Evolutionary conservation across 1,140 invertebrate species (phyloP).

Genomic region (Trichonephila clavipes): DNA sequence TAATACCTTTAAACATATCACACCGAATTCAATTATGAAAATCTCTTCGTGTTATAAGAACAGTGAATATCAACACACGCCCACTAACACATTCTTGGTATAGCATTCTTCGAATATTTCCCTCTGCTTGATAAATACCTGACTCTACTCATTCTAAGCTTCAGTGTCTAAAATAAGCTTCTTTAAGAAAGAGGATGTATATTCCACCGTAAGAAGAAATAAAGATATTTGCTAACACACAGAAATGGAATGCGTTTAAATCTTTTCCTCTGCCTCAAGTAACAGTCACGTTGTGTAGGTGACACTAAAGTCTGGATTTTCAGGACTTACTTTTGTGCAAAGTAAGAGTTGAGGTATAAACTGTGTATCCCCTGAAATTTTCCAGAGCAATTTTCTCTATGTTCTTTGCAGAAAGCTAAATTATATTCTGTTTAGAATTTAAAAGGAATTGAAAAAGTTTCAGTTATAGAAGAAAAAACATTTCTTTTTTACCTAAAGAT

Average conservation of each 20-base stretch:
- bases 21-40: too few relatives aligned
- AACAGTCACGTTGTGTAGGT: not conserved
- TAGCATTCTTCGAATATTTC: not conserved
- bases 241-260: slow-evolving; percentile 7
- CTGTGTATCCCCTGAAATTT: not conserved
- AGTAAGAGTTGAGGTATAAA: not conserved
- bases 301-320: not conserved
- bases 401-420: too few relatives aligned
- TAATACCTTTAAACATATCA: too few relatives aligned
- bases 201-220: not conserved
- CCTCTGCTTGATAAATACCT: not conserved
- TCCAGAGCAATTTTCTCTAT: not conserved
- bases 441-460: too few relatives aligned
- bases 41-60: not conserved
- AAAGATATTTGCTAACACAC: not conserved
- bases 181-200: not conserved
- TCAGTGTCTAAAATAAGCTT: not conserved
- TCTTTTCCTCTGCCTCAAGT: not conserved
- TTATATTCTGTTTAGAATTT: too few relatives aligned
- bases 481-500: too few relatives aligned
- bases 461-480: too few relatives aligned
- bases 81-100: not conserved
- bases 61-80: not conserved
- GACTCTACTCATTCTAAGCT: not conserved
- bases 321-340: not conserved